phyloP scores from a whole-genome alignment of 2,888 invertebrate genomes.

The Pollenia amentaria region DNA sequence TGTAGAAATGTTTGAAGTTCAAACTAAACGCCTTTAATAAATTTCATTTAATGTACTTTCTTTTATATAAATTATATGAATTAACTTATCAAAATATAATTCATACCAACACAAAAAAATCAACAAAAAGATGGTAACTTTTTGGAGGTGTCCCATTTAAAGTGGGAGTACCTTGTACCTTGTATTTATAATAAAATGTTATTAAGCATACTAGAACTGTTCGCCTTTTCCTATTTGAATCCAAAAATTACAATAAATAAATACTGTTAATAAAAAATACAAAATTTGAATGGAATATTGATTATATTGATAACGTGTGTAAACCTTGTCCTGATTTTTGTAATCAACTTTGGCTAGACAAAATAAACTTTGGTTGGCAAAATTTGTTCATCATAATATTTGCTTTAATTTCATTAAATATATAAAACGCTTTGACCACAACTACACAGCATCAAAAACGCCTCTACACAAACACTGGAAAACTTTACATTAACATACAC shows the following conservation, averaged over 20 bases:
- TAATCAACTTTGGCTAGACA: conserved; percentile 67
- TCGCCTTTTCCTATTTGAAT: neutral
- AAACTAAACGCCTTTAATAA: too few species aligned
- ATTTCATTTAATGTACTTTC: too few species aligned
- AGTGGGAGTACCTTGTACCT: too few species aligned
- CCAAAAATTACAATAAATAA: conserved; percentile 35
- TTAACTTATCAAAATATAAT: too few species aligned
- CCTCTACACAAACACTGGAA: neutral
- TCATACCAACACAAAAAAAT: too few species aligned
- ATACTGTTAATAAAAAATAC: conserved; percentile 1
- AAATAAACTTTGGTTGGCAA: conserved; percentile 61
- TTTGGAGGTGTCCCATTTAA: too few species aligned
- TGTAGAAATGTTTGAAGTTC: too few species aligned
- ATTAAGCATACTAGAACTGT: neutral
- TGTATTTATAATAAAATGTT: neutral
- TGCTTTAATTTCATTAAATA: conserved; percentile 63
- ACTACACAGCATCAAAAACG: conserved; percentile 42
- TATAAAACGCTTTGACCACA: conserved; percentile 58
- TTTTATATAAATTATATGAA: too few species aligned
- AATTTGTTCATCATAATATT: conserved; percentile 57
- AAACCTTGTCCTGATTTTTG: conserved; percentile 49
- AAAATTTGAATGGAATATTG: conserved; percentile 27
- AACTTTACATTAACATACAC: neutral
- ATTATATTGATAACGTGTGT: conserved; percentile 40
- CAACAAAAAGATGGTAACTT: too few species aligned